Percentiles rank a stretch among this genome's conserved stretches.
Evolutionary conservation across 64 coral and sea anemone species (phyloP).

Genomic region (Stichodactyla helianthus): DNA sequence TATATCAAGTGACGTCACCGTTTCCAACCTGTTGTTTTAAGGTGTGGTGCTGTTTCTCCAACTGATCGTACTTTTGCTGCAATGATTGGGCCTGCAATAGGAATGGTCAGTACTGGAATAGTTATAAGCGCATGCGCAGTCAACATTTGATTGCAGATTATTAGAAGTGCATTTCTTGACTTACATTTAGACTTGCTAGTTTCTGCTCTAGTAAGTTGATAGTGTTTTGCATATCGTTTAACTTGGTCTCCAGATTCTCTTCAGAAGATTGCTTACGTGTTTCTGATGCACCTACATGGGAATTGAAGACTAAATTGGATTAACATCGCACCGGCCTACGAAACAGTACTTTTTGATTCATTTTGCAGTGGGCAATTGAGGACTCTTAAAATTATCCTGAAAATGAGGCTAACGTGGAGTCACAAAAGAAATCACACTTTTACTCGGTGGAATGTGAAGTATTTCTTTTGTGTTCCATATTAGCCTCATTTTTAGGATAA

Average conservation of each 20-base stretch:
- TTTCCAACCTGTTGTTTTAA: neutral
- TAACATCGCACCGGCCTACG: too few species aligned
- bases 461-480: too few species aligned
- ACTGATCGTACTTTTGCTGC: neutral
- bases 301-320: neutral
- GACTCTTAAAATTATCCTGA: too few species aligned
- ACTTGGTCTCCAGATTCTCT: neutral
- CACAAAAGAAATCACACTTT: too few species aligned
- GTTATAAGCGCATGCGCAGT: too few species aligned
- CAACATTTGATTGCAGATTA: too few species aligned
- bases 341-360: too few species aligned
- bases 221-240: neutral
- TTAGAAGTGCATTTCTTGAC: neutral
- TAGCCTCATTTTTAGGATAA: too few species aligned
- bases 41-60: neutral
- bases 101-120: neutral
- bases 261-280: neutral
- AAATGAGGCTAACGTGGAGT: too few species aligned
- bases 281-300: neutral
- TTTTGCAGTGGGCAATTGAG: too few species aligned
- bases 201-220: neutral
- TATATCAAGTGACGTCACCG: too few species aligned
- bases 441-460: too few species aligned
- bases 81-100: neutral
- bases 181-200: neutral